Percentiles rank a stretch among this genome's conserved stretches.
These are phyloP conservation scores for Caenorhabditis latens DNA, from an alignment of 1,140 invertebrate genomes.

Conservation along the genomic window DNA sequence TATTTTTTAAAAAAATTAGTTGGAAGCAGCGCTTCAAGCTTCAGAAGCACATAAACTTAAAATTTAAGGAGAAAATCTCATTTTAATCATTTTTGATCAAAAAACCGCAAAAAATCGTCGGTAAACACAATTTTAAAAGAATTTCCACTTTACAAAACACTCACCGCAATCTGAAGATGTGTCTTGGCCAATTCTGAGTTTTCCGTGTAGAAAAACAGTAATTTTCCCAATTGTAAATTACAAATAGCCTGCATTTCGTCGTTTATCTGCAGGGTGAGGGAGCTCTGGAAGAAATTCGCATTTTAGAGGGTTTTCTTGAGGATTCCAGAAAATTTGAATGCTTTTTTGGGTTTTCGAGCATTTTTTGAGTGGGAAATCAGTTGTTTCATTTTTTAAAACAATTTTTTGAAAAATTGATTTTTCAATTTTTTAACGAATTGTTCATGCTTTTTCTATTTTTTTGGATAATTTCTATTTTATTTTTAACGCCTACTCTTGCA, in stretches of 20 bases:
- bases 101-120: too few species aligned
- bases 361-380: too few species aligned
- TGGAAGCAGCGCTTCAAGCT: too few species aligned
- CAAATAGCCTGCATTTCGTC: conserved; percentile 5
- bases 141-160: background rate
- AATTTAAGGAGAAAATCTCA: too few species aligned
- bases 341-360: too few species aligned
- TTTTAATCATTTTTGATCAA: too few species aligned
- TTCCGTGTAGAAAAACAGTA: conserved; percentile 59
- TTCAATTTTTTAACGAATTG: background rate
- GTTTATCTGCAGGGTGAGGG: conserved; percentile 22
- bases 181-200: conserved; percentile 37
- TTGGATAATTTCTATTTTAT: background rate
- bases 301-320: background rate
- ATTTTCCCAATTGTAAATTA: conserved; percentile 59
- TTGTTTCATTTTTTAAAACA: too few species aligned
- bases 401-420: background rate
- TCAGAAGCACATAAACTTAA: too few species aligned
- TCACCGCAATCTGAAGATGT: conserved; percentile 43
- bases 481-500: conserved; percentile 43
- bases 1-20: too few species aligned
- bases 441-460: background rate
- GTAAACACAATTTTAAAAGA: too few species aligned
- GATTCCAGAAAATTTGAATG: too few species aligned
- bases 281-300: conserved; percentile 8